Conservation (phyloP, 1,140 invertebrate species). For the Eriocheir sinensis region DNA sequence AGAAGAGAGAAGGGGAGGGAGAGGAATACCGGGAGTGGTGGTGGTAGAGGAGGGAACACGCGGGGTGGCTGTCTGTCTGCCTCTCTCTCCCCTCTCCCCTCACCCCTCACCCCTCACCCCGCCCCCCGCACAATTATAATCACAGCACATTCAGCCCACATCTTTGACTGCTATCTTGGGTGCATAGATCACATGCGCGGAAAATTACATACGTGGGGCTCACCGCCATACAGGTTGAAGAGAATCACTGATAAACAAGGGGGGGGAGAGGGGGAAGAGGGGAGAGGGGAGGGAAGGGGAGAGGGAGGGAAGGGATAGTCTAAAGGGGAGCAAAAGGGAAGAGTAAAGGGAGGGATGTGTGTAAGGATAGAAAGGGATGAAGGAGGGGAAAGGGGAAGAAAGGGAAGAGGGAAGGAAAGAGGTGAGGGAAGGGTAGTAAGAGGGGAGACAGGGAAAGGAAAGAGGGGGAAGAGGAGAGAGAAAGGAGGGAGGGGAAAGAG, state of each 20-base stretch:
- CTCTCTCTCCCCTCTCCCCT: too few species aligned
- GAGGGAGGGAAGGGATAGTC: neutral
- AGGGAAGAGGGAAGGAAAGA: neutral
- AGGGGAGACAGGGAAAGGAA: neutral
- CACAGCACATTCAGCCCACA: constrained; percentile 58
- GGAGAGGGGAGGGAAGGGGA: neutral
- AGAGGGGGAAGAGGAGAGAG: neutral
- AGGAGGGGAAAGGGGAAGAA: neutral
- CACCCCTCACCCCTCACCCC: too few species aligned
- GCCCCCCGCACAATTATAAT: constrained; percentile 64
- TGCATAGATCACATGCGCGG: constrained; percentile 64
- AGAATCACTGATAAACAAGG: neutral
- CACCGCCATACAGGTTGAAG: neutral
- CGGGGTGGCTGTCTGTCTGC: too few species aligned
- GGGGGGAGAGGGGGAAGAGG: neutral
- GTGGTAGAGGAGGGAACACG: constrained; percentile 52
- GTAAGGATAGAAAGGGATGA: neutral
- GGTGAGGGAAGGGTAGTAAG: neutral
- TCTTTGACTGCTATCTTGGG: constrained; percentile 72
- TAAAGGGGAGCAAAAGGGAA: neutral
- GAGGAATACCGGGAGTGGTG: neutral
- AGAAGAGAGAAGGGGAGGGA: neutral
- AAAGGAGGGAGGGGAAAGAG: neutral
- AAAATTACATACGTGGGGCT: constrained; percentile 31
- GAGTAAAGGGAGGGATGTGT: neutral